A percentile compares a stretch with the other conserved stretches of the same genome.
Evolutionary conservation across 2,888 invertebrate species (phyloP).

Genomic region (Rhamphomyia laevipes): DNA sequence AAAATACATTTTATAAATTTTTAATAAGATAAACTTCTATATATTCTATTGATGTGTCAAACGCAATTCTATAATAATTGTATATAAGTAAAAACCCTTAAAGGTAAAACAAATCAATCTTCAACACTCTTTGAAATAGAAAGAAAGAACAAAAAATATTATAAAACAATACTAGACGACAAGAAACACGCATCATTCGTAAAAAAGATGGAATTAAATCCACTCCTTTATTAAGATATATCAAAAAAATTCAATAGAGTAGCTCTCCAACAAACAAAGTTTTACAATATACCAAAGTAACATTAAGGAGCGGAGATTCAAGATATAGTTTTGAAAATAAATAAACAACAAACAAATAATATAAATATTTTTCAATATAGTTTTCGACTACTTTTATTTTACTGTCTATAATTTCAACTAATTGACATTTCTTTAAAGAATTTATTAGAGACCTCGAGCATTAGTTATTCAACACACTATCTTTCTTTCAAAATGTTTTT

Average conservation of each 20-base stretch:
- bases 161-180: too few species aligned
- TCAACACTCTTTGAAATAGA: too few species aligned
- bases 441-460: constrained; percentile 11
- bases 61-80: too few species aligned
- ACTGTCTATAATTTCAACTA: constrained; percentile 13
- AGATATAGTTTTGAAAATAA: not conserved
- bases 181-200: too few species aligned
- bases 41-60: too few species aligned
- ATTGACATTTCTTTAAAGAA: constrained; percentile 15
- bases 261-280: too few species aligned
- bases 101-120: too few species aligned
- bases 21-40: too few species aligned
- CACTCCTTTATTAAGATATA: constrained; percentile 10
- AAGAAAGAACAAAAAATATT: too few species aligned
- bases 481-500: not conserved
- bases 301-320: too few species aligned
- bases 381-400: not conserved
- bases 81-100: too few species aligned
- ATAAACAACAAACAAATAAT: not conserved
- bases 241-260: constrained; percentile 5
- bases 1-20: too few species aligned
- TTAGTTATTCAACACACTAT: constrained; percentile 7
- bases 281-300: not conserved
- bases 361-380: not conserved
- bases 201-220: not conserved